Evolutionary conservation across 2,888 invertebrate genomes (phyloP), one percentile per base, ranked within the genome.

Genomic region (Mythimna albipuncta): DNA sequence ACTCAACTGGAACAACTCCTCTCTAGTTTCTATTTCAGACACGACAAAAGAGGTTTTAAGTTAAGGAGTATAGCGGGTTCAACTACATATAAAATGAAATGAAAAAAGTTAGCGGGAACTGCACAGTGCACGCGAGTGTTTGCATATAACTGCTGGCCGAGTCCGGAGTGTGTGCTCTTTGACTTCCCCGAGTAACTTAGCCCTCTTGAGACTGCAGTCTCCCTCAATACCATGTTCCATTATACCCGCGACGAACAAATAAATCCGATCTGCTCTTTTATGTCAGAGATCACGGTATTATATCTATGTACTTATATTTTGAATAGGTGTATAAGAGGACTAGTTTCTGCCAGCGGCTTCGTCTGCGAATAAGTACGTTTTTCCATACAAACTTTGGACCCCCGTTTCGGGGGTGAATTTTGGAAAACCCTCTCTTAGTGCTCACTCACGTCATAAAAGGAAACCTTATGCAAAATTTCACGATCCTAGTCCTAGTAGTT

Each of bases 31-130:
- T 75, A 69, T 79, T 67, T 72, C 64, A 62, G 70, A 21, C 41
- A 54, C 63, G 65, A 74, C 69, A 78, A 69, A 64, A 72, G 64
- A 76, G 74, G 70, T 75, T 74, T 72, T 74, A 77, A 77, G 62
- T 83, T 73, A 72, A 64, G 50, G 59, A 76, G 70, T 76, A 26
- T 68, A 64, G 58, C 67, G 44, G 81, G 72, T 74, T 78, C 65
- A 79, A 83, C 81, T 84, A 84, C 75, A 87, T 89, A 87, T 85
- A 86, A 89, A 90, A 90, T 88, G 88, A 91, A 91, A 92, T 92
- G 91, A 92, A 91, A 91, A 92, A 92, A 92, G 92, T 92, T 92
- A 81, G 83, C 70, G 78, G 74, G 79, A 87, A 74, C 76, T 85
- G 84, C 85, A 83, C 77, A 67, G 77, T 74, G 76, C 65, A 79